Evolutionary conservation across 2,113 vertebrate genomes (phyloP).

Genomic region (Silurus asotus): DNA sequence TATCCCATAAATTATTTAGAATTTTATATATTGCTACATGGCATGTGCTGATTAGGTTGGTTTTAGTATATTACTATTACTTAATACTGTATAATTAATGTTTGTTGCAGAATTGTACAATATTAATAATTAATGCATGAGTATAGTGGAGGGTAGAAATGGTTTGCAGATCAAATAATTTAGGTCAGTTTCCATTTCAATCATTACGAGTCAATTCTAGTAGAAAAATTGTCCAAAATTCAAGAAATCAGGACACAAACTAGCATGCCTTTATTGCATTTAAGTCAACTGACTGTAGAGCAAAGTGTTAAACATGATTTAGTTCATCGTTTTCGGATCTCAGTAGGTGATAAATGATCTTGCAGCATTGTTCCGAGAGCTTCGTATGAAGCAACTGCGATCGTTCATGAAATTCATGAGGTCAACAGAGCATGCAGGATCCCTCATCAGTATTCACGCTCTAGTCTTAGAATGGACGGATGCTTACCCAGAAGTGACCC

Average conservation of each 20-base stretch:
- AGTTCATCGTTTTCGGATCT: background rate
- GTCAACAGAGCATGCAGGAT: background rate
- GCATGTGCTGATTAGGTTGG: background rate
- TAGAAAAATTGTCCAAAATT: background rate
- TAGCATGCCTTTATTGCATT: background rate
- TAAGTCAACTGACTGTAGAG: background rate
- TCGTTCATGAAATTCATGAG: conserved; percentile 4
- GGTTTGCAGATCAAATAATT: background rate
- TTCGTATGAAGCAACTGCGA: background rate
- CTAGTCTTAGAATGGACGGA: background rate
- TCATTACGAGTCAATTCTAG: background rate
- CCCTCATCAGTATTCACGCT: background rate
- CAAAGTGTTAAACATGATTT: background rate
- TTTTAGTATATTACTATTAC: background rate
- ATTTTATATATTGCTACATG: background rate
- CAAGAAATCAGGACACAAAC: background rate
- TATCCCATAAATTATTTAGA: background rate
- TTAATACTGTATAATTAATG: too few relatives aligned
- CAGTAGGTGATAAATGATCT: background rate
- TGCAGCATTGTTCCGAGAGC: conserved; percentile 27
- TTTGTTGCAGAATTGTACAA: too few relatives aligned
- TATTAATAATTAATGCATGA: too few relatives aligned
- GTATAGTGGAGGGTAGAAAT: background rate
- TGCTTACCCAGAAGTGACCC: conserved; percentile 71
- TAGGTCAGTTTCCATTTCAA: background rate